Percentiles rank a stretch among this genome's conserved stretches.
Evolutionary conservation across 2,797 vertebrate species (phyloP).

Genomic region (Rallus crepitans): DNA sequence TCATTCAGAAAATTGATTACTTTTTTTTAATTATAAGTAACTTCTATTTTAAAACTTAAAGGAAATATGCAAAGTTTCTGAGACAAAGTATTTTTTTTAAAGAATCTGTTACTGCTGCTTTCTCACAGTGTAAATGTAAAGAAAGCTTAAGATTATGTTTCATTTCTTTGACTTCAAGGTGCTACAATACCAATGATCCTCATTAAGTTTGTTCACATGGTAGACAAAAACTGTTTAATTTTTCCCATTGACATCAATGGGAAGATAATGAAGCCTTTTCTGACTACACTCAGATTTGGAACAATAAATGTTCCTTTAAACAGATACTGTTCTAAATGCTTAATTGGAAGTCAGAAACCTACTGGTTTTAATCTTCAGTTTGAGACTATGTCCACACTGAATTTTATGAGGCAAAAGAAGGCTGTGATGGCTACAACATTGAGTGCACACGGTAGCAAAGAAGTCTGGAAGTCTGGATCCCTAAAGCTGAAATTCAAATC

Average conservation of each 20-base stretch:
- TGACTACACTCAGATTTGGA: not conserved
- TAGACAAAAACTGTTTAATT: accelerated
- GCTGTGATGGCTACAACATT: not conserved
- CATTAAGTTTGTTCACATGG: not conserved
- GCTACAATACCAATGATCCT: not conserved
- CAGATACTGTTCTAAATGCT: not conserved
- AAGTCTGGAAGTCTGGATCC: not conserved
- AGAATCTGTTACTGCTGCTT: not conserved
- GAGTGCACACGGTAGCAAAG: not conserved
- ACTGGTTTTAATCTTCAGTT: not conserved
- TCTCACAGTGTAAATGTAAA: not conserved
- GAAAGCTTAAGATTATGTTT: not conserved
- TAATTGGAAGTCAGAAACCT: not conserved
- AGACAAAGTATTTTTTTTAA: accelerated
- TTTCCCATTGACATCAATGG: not conserved
- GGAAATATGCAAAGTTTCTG: not conserved
- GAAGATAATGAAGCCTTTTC: not conserved
- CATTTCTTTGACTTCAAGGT: not conserved
- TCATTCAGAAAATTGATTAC: not conserved
- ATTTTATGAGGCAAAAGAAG: not conserved
- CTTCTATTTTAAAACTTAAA: not conserved
- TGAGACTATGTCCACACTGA: not conserved
- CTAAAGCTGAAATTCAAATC: not conserved
- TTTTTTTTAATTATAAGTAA: not conserved
- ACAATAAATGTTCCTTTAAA: not conserved